Evolutionary conservation across 2,888 invertebrate species (phyloP), one percentile per base, ranked within the genome.

Genomic region (Phaedon cochleariae): DNA sequence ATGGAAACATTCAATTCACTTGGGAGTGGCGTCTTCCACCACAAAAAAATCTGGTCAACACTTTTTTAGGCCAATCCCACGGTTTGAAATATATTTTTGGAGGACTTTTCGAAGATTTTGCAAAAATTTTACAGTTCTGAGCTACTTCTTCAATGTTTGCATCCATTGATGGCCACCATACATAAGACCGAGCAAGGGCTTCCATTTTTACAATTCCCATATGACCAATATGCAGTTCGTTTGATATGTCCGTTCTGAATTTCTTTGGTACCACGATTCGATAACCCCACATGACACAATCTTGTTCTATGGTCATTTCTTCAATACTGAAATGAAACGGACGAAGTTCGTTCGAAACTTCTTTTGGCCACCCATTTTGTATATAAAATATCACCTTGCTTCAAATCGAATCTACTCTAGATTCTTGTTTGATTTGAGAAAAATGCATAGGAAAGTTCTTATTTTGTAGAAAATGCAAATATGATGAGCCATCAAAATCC

Each of bases 221-320:
- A 37, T 54, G 62, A 5, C 18, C 12, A 18, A 6, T 18, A n/a
- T 61, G 61, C 3, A 61, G 46, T 54, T 61, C 61, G 7, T 48
- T 31, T 29, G 53, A 45, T 29, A 61, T 18, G 1, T 46, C 12
- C 18, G 41, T 18, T 18, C 1, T 5, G 20, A 46, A 54, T 61
- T 61, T 63, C 2, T 46, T 20, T 6, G 64, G 54, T n/a, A 64
- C 46, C 26, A 64, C 45, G 15, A 64, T 6, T 10, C 64, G 31
- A 59, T 64, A 64, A 21, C 64, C 64, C 64, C 64, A 64, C 53
- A 59, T 46, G 2, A 59, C 9, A 55, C 55, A 54, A 49, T 51
- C 46, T 22, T 20, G 17, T 65, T 61, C 60, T 12, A 41, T 37
- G 1, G 55, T 55, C 7, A 61, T 10, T 55, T 65, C 65, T 31